Base-by-base conservation (phyloP, 2,797 vertebrate genomes). In the Neomorphus geoffroyi region DNA sequence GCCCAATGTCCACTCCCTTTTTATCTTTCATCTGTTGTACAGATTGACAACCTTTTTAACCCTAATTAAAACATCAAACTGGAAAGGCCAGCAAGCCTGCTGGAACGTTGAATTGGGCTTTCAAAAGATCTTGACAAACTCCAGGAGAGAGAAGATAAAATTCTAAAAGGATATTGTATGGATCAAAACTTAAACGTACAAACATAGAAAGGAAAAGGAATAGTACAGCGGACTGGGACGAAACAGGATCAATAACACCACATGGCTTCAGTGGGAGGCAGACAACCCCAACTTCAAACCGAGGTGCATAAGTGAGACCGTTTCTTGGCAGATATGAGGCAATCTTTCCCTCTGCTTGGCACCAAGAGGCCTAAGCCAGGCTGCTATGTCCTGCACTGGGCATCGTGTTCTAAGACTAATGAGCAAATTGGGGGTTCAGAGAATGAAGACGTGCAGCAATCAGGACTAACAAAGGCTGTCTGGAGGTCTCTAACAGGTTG, bases 321-420 rank as follows among this genome's bases (percentile, higher is more conserved):
- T 12, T 3, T 46, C 67, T 21, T 45, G 51, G 80, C 62, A 93
- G n/a, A 16, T 3, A 28, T 0, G 9, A 62, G 28, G n/a, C 22
- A 65, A 90, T 41, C 70, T 37, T 61, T 60, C 35, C 56, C 53
- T 56, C 41, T 17, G 58, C 43, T n/a, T 48, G 37, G 83, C 64
- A 86, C 18, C 0, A 1, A 8, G 39, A 46, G 1, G 1, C 45
- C 72, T 10, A 21, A 17, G 46, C 14, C 48, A 62, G 30, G 77
- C 6, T 1, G 0, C 51, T 0, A 0, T 24, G 27, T 8, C 39
- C 58, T 3, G 66, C 1, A 27, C 83, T 39, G 46, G 61, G 41
- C 45, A 90, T 22, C 23, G 18, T 0, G 0, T 39, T 9, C 18
- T 8, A n/a, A 39, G 46, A 65, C 69, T 13, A 46, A 37, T 0